phyloP scores from a whole-genome alignment of 23 tunicate genomes.

The Clavelina lepadiformis region DNA sequence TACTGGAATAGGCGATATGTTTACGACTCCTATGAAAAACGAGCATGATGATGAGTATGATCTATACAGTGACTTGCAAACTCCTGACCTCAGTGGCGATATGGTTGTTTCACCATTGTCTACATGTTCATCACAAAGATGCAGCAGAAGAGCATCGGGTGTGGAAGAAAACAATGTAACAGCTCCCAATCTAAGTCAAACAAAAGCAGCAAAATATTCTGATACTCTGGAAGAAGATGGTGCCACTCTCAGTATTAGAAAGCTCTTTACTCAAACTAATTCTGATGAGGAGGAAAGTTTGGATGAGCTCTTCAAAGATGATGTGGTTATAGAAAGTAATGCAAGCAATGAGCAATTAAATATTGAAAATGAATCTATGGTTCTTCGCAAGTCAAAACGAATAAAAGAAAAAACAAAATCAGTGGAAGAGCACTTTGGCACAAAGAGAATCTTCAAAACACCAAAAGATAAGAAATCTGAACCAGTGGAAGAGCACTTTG shows the following conservation, averaged over 20 bases:
- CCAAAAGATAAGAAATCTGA: constrained; percentile 31
- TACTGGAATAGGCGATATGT: constrained; percentile 36
- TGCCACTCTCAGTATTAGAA: constrained; percentile 10
- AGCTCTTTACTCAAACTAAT: not conserved
- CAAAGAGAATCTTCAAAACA: constrained; percentile 42
- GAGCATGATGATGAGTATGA: not conserved
- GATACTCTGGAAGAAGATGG: constrained; percentile 1
- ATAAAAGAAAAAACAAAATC: not conserved
- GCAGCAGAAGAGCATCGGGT: not conserved
- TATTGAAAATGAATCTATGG: too few relatives aligned
- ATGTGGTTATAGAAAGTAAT: too few relatives aligned
- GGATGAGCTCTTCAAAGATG: not conserved
- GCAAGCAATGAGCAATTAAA: too few relatives aligned
- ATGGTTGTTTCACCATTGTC: constrained; percentile 46
- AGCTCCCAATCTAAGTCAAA: too few relatives aligned
- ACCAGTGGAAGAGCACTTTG: constrained; percentile 46
- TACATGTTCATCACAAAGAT: not conserved
- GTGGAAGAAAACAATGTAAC: not conserved
- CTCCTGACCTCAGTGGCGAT: constrained; percentile 32
- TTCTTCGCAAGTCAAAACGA: too few relatives aligned
- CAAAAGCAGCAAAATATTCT: too few relatives aligned
- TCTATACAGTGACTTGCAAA: constrained; percentile 12
- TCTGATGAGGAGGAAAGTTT: not conserved
- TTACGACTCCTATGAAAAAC: constrained; percentile 21
- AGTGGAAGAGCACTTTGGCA: constrained; percentile 56